A percentile compares a stretch with the other conserved stretches of the same genome.
Evolutionary conservation across 2,888 invertebrate genomes (phyloP).

Genomic region (Mythimna pallens): DNA sequence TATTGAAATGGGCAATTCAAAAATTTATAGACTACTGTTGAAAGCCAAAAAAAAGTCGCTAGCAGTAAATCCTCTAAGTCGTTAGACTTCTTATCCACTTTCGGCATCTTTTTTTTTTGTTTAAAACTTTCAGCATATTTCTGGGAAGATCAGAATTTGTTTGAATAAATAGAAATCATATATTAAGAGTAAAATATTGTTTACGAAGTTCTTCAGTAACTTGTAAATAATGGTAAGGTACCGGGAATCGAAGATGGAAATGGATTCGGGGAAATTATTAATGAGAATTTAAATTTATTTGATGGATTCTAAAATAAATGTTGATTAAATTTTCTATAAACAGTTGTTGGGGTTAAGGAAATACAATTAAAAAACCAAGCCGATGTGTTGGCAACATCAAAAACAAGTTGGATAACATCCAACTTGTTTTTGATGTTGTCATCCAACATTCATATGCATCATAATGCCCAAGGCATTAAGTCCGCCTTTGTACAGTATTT

Average conservation of each 20-base stretch:
- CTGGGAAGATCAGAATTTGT: conserved; percentile 10
- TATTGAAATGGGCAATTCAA: conserved; percentile 39
- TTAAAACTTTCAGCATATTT: conserved; percentile 38
- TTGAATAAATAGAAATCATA: conserved; percentile 28
- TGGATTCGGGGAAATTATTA: neutral
- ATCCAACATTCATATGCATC: no score
- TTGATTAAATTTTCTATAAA: neutral
- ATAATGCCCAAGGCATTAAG: no score
- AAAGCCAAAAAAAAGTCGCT: conserved; percentile 26
- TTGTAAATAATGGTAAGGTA: neutral
- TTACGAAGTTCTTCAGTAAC: conserved; percentile 20
- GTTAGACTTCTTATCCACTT: conserved; percentile 36
- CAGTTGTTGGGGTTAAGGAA: no score
- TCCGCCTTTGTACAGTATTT: no score
- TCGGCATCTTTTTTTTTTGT: conserved; percentile 8
- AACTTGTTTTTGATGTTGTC: no score
- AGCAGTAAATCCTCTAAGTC: conserved; percentile 48
- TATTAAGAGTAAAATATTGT: conserved; percentile 17
- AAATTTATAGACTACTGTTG: conserved; percentile 34
- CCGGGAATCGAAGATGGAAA: neutral
- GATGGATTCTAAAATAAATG: neutral
- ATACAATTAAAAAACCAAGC: no score
- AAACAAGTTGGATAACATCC: no score
- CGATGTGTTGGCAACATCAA: no score
- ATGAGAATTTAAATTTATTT: neutral